These are phyloP conservation scores for Xiphophorus couchianus DNA, from an alignment of 2,113 vertebrate species.

Conservation along the genomic window DNA sequence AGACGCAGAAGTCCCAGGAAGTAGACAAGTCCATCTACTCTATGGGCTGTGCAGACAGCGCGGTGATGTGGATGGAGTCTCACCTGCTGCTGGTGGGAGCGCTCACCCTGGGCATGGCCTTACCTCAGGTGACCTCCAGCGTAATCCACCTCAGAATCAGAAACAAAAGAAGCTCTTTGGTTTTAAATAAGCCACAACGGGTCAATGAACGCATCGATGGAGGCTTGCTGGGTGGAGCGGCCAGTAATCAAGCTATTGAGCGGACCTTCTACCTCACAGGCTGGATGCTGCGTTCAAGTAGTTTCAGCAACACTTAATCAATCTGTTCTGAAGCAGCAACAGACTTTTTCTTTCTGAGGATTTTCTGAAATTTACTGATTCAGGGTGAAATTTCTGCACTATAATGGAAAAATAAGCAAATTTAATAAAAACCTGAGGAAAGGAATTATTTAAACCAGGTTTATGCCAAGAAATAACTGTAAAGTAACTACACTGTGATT, in stretches of 20 bases:
- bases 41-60: constrained; percentile 78
- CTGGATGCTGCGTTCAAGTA: background rate
- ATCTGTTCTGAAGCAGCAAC: constrained; percentile 19
- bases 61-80: constrained; percentile 78
- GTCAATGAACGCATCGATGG: constrained; percentile 26
- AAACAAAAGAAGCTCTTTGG: background rate
- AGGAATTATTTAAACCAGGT: constrained; percentile 28
- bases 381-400: background rate
- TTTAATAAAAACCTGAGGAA: constrained; percentile 13
- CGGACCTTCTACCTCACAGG: background rate
- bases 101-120: constrained; percentile 76
- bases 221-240: constrained; percentile 9
- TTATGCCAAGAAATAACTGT: constrained; percentile 33
- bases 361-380: background rate
- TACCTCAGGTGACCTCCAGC: constrained; percentile 77
- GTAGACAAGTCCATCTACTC: constrained; percentile 74
- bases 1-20: constrained; percentile 70
- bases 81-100: constrained; percentile 79
- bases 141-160: background rate
- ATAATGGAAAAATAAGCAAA: background rate
- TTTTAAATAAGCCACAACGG: constrained; percentile 9
- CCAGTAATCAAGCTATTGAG: constrained; percentile 40
- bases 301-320: constrained; percentile 32
- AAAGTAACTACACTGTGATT: constrained; percentile 18
- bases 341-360: background rate